Evolutionary conservation across 2,113 vertebrate genomes (phyloP).

Genomic region (Gymnobelideus leadbeateri): DNA sequence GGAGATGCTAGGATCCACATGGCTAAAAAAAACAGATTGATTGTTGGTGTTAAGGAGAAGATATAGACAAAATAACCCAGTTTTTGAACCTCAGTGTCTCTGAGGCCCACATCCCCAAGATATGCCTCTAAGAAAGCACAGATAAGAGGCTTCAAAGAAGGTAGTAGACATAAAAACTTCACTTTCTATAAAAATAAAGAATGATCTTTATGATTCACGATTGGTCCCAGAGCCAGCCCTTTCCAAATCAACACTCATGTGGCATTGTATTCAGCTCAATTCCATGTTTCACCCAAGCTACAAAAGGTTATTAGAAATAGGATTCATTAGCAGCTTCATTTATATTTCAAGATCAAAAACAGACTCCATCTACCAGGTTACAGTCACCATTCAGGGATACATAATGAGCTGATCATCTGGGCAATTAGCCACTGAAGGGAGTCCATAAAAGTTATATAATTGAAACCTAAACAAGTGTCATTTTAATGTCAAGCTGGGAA

Average conservation of each 20-base stretch:
- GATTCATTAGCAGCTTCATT: slow-evolving; percentile 33
- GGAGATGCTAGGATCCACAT: neutral
- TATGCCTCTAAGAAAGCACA: neutral
- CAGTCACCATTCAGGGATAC: slow-evolving; percentile 28
- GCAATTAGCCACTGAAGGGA: neutral
- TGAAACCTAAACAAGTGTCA: neutral
- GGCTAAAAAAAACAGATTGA: neutral
- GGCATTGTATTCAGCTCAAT: neutral
- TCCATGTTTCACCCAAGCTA: neutral
- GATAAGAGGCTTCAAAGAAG: neutral
- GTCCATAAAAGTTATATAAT: slow-evolving; percentile 5
- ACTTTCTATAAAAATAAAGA: neutral
- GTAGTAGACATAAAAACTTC: neutral
- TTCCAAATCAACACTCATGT: neutral
- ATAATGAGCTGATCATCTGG: neutral
- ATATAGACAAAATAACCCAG: neutral
- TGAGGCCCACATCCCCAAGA: neutral
- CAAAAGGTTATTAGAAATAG: neutral
- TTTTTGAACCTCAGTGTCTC: neutral
- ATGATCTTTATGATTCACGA: neutral
- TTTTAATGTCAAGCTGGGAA: neutral
- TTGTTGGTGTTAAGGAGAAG: neutral
- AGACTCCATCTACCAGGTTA: neutral
- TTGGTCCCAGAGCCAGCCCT: neutral
- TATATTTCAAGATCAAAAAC: slow-evolving; percentile 14